These are phyloP conservation scores for Chlamydotis undulata DNA, from an alignment of 2,113 vertebrate genomes.

Conservation along the genomic window DNA sequence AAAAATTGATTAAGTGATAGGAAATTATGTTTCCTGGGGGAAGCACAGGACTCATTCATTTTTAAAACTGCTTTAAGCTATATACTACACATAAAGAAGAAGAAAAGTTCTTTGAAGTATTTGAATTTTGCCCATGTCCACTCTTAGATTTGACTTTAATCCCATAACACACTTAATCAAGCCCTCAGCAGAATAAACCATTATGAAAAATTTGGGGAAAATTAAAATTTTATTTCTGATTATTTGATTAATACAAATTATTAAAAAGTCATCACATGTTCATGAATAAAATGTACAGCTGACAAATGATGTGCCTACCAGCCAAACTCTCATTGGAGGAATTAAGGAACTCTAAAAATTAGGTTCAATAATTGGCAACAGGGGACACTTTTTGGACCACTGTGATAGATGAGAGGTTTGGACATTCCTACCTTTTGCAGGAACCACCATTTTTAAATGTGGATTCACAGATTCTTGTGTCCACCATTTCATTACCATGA, in stretches of 20 bases:
- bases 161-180: neutral
- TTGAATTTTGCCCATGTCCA: neutral
- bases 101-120: neutral
- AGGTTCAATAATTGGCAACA: neutral
- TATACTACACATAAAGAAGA: neutral
- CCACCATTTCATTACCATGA: neutral
- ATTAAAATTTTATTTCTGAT: neutral
- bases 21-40: neutral
- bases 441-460: neutral
- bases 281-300: neutral
- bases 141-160: neutral
- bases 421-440: neutral
- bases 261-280: neutral
- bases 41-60: neutral
- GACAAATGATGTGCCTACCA: neutral
- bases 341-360: neutral
- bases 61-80: neutral
- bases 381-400: neutral
- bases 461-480: neutral
- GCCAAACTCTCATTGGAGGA: neutral
- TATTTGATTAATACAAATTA: neutral
- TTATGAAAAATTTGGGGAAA: neutral
- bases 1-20: neutral
- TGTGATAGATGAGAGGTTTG: neutral
- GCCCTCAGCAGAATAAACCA: neutral